These are phyloP conservation scores for Emmelina monodactyla DNA, from an alignment of 2,888 invertebrate genomes.

Conservation along the genomic window DNA sequence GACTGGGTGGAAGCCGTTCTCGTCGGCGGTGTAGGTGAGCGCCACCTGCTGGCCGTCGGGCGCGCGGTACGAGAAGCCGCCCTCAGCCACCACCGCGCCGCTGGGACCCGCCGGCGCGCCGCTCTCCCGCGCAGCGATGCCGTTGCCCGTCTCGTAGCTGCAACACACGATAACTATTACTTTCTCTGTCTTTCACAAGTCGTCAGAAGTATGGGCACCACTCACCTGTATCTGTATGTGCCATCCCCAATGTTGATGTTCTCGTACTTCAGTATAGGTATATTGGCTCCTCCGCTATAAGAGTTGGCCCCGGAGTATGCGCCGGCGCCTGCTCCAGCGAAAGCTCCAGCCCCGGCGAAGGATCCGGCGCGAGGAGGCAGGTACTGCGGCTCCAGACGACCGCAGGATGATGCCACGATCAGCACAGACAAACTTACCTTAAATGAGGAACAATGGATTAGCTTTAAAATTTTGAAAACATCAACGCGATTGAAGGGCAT, in stretches of 20 bases:
- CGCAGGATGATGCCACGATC: constrained; percentile 38
- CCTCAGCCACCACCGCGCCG: constrained; percentile 67
- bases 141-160: constrained; percentile 73
- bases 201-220: too few species aligned
- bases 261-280: constrained; percentile 68
- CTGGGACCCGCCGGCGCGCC: constrained; percentile 65
- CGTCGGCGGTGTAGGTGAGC: constrained; percentile 74
- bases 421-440: constrained; percentile 26
- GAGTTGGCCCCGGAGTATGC: constrained; percentile 6
- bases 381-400: constrained; percentile 37
- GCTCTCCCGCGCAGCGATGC: constrained; percentile 68
- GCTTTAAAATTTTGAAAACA: too few species aligned
- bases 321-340: constrained; percentile 18
- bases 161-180: constrained; percentile 15
- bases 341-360: constrained; percentile 17
- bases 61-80: constrained; percentile 71
- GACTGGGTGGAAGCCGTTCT: constrained; percentile 74
- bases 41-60: constrained; percentile 72
- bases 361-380: constrained; percentile 30
- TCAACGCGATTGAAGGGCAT: too few species aligned
- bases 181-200: background rate
- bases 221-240: constrained; percentile 69
- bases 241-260: constrained; percentile 73
- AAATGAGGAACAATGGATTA: too few species aligned
- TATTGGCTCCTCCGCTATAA: constrained; percentile 48